Evolutionary conservation across 2,113 vertebrate genomes (phyloP), one percentile per base, ranked within the genome.

Genomic region (Ursus arctos): DNA sequence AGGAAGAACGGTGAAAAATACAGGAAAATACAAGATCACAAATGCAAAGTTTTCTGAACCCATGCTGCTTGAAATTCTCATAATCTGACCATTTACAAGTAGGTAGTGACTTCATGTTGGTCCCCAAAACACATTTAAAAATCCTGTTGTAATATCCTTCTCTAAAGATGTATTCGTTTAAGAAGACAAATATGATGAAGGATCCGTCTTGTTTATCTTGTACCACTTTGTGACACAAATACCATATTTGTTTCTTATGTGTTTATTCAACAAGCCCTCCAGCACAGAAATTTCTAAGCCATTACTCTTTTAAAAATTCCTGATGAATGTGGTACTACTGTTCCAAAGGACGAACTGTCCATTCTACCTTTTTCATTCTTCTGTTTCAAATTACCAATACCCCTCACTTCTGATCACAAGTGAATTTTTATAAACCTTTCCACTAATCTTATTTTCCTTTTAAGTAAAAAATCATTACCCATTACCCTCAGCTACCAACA

Each of bases 401-500:
- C 14, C 83, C 63, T 94, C 22, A 31, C 15, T 74, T 91, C 36
- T 86, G 22, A 88, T 76, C 80, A 53, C 31, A 86, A 80, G 11
- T 91, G 43, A 61, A 49, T 61, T 97, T 85, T 77, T 3, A 4
- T 69, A 76, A 94, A 63, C 4, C 11, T 97, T 33, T 71, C 49
- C 76, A 85, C 65, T 91, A 47, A 88, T 77, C 63, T 96, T 69
- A 91, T 79, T 92, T 94, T 94, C 40, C 49, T 69, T 93, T 82
- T 79, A 74, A 88, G 33, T 51, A 91, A 95, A 92, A 59, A 85
- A 97, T 74, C 40, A 22, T 14, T 80, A 95, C 19, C 59, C n/a
- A 7, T 26, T 92, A 95, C 15, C 5, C 65, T 94, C 10, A 26
- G 76, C 63, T 95, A 85, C 43, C 19, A 97, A 97, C 97, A 97